A percentile compares a stretch with the other conserved stretches of the same genome.
phyloP scores from a whole-genome alignment of 2,113 vertebrate genomes.

The Psophia crepitans region DNA sequence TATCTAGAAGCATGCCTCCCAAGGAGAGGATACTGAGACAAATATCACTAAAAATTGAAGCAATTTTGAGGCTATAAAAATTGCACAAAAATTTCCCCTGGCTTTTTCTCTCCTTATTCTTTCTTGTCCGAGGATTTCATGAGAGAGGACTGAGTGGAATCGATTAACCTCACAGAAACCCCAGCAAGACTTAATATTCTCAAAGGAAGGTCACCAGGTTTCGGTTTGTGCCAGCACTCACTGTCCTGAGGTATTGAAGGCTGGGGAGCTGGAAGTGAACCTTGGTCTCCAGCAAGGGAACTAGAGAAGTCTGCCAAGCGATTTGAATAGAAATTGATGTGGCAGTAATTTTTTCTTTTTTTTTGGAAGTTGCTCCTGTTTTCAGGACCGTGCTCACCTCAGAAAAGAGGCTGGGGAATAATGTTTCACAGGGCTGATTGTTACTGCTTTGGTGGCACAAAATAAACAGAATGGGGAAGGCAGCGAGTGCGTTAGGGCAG shows the following conservation, averaged over 20 bases:
- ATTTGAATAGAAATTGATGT: conserved; percentile 60
- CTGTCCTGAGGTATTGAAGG: conserved; percentile 45
- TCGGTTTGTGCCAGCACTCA: conserved; percentile 48
- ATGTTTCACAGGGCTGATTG: not conserved
- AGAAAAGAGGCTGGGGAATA: conserved; percentile 22
- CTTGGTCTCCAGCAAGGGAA: conserved; percentile 49
- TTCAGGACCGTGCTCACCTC: conserved; percentile 18
- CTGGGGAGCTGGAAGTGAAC: conserved; percentile 61
- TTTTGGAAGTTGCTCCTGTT: conserved; percentile 4
- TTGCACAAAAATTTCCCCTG: conserved; percentile 6
- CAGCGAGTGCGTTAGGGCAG: conserved; percentile 40
- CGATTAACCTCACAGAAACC: conserved; percentile 59
- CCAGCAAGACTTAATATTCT: conserved; percentile 52
- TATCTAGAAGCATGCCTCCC: not conserved
- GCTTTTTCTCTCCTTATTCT: conserved; percentile 38
- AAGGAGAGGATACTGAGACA: not conserved
- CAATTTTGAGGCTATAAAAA: not conserved
- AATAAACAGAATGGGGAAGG: conserved; percentile 54
- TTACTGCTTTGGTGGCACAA: conserved; percentile 23
- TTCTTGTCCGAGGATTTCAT: conserved; percentile 2
- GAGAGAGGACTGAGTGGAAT: conserved; percentile 41
- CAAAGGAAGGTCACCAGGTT: conserved; percentile 55
- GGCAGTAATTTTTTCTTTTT: not conserved
- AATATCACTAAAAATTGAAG: not conserved
- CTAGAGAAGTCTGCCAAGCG: not conserved